Percentiles rank a stretch among this genome's conserved stretches.
Evolutionary conservation across 1,140 invertebrate genomes (phyloP).

Genomic region (Drosophila arizonae): DNA sequence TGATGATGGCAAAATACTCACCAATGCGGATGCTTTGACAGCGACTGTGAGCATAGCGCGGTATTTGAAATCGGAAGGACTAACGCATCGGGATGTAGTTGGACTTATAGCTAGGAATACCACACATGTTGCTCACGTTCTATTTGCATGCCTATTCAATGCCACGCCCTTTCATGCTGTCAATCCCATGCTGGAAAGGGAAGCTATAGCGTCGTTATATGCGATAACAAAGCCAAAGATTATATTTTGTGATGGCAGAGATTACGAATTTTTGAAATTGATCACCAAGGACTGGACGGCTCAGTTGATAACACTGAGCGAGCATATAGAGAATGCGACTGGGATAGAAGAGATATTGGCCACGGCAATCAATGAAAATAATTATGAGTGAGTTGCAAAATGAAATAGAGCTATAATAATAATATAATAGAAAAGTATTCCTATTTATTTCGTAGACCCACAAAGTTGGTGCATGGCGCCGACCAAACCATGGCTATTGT

Average conservation of each 20-base stretch:
- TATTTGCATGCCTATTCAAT: constrained; percentile 31
- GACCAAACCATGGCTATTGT: constrained; percentile 72
- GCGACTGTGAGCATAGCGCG: constrained; percentile 5
- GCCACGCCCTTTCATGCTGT: constrained; percentile 34
- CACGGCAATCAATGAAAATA: not conserved
- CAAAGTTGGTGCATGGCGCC: constrained; percentile 17
- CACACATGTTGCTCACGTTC: not conserved
- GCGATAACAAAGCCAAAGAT: constrained; percentile 36
- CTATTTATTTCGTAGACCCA: constrained; percentile 6
- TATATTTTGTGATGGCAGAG: constrained; percentile 35
- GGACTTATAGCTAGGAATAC: constrained; percentile 20
- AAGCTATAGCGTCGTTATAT: constrained; percentile 18
- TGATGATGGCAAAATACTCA: not conserved
- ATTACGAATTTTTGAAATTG: constrained; percentile 14
- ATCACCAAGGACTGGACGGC: constrained; percentile 10
- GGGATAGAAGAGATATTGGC: constrained; percentile 12
- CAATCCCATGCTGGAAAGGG: constrained; percentile 5
- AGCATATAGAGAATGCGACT: constrained; percentile 2
- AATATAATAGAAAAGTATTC: not conserved
- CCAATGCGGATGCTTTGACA: constrained; percentile 7
- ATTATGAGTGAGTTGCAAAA: constrained; percentile 4
- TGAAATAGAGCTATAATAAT: not conserved
- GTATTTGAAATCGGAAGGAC: not conserved
- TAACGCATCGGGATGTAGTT: constrained; percentile 13
- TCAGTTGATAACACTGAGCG: constrained; percentile 14